Conservation (phyloP, 2,113 vertebrate genomes). For the Calonectris borealis region DNA sequence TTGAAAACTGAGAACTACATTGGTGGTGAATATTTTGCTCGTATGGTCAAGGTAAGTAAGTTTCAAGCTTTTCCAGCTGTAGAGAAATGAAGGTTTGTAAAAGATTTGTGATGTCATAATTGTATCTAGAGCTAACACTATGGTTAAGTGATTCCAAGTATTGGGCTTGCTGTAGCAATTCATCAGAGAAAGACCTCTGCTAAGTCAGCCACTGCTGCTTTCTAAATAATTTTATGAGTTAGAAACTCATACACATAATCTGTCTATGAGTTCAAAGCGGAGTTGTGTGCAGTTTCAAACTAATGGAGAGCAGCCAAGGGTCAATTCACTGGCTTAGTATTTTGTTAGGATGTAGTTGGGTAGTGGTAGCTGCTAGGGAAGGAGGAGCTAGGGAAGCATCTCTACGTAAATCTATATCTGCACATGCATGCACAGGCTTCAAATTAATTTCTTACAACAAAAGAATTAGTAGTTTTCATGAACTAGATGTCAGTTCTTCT, state of each 20-base stretch:
- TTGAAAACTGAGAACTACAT: conserved; percentile 95
- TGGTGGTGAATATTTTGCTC: conserved; percentile 94
- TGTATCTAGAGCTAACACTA: neutral
- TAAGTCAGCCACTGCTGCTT: neutral
- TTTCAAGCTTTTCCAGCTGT: neutral
- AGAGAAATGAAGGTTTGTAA: neutral
- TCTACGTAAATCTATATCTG: neutral
- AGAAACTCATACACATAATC: neutral
- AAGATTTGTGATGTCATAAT: neutral
- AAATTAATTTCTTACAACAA: neutral
- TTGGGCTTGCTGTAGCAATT: neutral
- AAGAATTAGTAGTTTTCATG: neutral
- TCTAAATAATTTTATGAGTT: neutral
- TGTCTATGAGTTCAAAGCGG: neutral
- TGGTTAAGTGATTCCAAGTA: neutral
- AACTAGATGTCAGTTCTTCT: neutral
- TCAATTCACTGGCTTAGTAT: neutral
- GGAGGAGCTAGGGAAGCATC: neutral
- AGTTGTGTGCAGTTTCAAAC: neutral
- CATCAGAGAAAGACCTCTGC: neutral
- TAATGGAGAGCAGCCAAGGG: neutral
- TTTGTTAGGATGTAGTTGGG: neutral
- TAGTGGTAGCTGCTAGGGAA: neutral
- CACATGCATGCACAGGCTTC: neutral
- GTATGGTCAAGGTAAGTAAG: conserved; percentile 89